Evolutionary conservation across 2,797 vertebrate genomes (phyloP).

Genomic region (Melanotaenia boesemani): DNA sequence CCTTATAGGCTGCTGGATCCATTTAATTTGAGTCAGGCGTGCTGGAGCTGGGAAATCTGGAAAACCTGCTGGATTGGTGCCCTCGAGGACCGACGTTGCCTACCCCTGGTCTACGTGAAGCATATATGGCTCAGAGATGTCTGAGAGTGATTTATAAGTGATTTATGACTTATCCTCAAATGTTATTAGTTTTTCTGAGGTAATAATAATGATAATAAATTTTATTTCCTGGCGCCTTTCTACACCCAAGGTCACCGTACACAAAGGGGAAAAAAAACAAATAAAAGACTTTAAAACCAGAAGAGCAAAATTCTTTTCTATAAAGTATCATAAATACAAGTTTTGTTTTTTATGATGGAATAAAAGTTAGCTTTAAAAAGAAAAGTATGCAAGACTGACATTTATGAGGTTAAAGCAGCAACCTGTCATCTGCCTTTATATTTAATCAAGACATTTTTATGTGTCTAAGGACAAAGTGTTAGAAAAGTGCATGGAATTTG

Average conservation of each 20-base stretch:
- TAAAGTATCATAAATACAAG: slow-evolving; percentile 5
- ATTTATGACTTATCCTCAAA: background rate
- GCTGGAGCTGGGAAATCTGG: too few relatives aligned
- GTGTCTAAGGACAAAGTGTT: slow-evolving; percentile 18
- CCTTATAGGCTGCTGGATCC: too few relatives aligned
- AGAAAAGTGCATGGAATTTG: slow-evolving; percentile 38
- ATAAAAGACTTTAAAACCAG: slow-evolving; percentile 23
- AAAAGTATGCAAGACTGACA: background rate
- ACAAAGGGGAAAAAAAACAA: too few relatives aligned
- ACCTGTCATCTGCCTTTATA: slow-evolving; percentile 8
- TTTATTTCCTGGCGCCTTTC: too few relatives aligned
- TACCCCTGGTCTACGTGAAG: slow-evolving; percentile 26
- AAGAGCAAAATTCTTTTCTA: slow-evolving; percentile 3
- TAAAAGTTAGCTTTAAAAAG: background rate
- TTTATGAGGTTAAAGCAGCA: slow-evolving; percentile 2
- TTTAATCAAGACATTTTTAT: slow-evolving; percentile 7
- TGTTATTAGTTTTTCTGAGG: background rate
- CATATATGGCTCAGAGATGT: slow-evolving; percentile 30
- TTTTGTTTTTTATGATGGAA: slow-evolving; percentile 37
- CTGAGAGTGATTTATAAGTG: slow-evolving; percentile 13
- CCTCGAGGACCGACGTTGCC: too few relatives aligned
- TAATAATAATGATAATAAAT: background rate
- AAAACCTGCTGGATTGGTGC: too few relatives aligned
- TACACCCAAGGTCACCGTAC: too few relatives aligned
- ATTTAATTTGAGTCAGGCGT: too few relatives aligned